Evolutionary conservation across 2,888 invertebrate genomes (phyloP), one percentile per base, ranked within the genome.

Genomic region (Psylliodes chrysocephalus): DNA sequence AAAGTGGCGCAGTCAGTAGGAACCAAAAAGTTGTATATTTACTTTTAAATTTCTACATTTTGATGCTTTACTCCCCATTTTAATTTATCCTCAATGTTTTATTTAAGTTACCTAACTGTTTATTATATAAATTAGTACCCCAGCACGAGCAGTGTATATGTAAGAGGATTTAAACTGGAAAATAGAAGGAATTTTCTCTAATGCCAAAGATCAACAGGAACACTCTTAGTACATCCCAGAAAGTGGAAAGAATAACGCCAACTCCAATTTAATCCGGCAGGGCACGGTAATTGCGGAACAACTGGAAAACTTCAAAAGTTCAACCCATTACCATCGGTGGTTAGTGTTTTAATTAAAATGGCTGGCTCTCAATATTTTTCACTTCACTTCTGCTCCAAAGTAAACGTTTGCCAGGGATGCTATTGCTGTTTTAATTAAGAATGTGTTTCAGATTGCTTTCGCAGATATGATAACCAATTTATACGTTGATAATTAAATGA

Each of bases 361-460:
- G 76, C 77, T 77, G 59, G 28, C 77, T 78, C 79, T 79, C 79
- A 79, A 81, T 80, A 81, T 80, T 80, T 81, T 80, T 79, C 79
- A 80, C 79, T 80, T 80, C 77, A 80, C 79, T 80, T 80, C 77
- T 75, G 75, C 70, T 75, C 74, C 76, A 76, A 80, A 80, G 81
- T 79, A 79, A 79, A 79, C 42, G 57, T 30, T 22, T 49, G 5
- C 49, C 42, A 10, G 18, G 42, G 22, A 3, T 35, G 35, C 35
- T 12, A 35, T 35, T 35, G 12, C 10, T 19, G 22, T 46, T 46
- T 46, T 46, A 46, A 46, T 46, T 46, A 46, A 22, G 8, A 44
- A 15, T 46, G 7, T 46, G 19, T 46, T 46, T 46, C 15, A 7
- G 12, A 22, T 44, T 44, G 4, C 44, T 12, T 19, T 46, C 6